Conservation (phyloP, 2,888 invertebrate species). For the Patella caerulea region DNA sequence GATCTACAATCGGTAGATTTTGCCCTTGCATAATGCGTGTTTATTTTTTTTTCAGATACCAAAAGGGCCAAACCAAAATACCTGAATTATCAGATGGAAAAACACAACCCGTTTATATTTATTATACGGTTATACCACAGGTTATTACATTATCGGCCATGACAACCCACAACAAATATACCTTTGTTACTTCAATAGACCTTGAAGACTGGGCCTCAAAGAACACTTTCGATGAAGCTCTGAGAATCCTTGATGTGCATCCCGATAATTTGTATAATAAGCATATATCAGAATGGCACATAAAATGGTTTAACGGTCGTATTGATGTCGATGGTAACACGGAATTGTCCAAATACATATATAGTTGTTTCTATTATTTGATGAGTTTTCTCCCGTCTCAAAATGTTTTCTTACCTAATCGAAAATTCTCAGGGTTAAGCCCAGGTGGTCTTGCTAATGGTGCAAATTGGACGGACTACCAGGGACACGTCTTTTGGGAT, state of each 20-base stretch:
- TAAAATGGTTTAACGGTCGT: conserved; percentile 15
- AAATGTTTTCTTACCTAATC: conserved; percentile 23
- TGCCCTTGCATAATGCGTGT: too few species aligned
- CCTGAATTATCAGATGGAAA: neutral
- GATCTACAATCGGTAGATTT: too few species aligned
- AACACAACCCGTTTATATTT: neutral
- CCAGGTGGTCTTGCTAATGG: conserved; percentile 35
- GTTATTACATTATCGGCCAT: neutral
- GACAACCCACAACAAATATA: neutral
- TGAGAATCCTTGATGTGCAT: conserved; percentile 7
- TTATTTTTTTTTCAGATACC: neutral
- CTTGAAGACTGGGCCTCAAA: conserved; percentile 17
- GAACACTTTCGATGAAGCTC: neutral
- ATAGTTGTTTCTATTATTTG: conserved; percentile 50
- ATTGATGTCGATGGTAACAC: conserved; percentile 36
- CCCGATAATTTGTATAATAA: conserved; percentile 23
- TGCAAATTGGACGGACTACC: conserved; percentile 38
- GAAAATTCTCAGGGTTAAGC: conserved; percentile 36
- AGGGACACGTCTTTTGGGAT: conserved; percentile 60
- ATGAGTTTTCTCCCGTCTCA: conserved; percentile 47
- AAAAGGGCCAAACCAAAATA: neutral
- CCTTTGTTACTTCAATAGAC: conserved; percentile 30
- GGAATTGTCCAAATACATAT: conserved; percentile 42
- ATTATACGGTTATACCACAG: neutral
- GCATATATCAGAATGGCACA: neutral